Percentiles rank a stretch among this genome's conserved stretches.
Evolutionary conservation across 1,140 invertebrate species (phyloP).

Genomic region (Mycetomoellerius zeteki): DNA sequence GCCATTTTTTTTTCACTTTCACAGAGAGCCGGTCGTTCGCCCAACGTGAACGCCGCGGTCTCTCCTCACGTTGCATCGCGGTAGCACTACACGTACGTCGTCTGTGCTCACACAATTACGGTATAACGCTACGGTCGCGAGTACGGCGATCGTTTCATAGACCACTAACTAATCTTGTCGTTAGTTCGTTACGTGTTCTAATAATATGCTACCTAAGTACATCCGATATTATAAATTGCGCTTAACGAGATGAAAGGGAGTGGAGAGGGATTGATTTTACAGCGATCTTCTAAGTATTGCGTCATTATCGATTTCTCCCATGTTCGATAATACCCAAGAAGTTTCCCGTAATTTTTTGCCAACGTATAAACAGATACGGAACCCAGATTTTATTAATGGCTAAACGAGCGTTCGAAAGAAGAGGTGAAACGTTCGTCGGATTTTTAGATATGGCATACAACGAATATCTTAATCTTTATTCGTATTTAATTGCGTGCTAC

Average conservation of each 20-base stretch:
- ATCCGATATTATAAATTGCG: constrained; percentile 50
- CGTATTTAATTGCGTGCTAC: constrained; percentile 29
- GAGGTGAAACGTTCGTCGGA: background rate
- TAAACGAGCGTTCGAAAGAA: background rate
- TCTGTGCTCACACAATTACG: background rate
- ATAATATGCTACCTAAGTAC: constrained; percentile 29
- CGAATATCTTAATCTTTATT: constrained; percentile 44
- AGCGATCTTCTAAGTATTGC: constrained; percentile 10
- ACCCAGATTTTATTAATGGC: constrained; percentile 34
- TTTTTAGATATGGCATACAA: background rate
- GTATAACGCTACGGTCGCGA: background rate
- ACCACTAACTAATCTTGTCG: constrained; percentile 25
- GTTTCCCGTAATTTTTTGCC: constrained; percentile 25
- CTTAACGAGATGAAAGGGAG: background rate
- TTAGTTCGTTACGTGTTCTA: constrained; percentile 36
- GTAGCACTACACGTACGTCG: background rate
- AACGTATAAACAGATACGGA: constrained; percentile 28
- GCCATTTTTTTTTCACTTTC: constrained; percentile 83
- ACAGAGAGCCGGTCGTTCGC: constrained; percentile 70
- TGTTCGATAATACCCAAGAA: constrained; percentile 35
- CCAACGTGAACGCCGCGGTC: constrained; percentile 27
- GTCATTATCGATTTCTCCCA: constrained; percentile 57
- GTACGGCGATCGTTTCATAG: constrained; percentile 20
- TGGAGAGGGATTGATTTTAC: background rate
- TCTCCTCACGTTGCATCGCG: constrained; percentile 21